phyloP scores from a whole-genome alignment of 2,797 vertebrate genomes.

The Enteromius mattozi region DNA sequence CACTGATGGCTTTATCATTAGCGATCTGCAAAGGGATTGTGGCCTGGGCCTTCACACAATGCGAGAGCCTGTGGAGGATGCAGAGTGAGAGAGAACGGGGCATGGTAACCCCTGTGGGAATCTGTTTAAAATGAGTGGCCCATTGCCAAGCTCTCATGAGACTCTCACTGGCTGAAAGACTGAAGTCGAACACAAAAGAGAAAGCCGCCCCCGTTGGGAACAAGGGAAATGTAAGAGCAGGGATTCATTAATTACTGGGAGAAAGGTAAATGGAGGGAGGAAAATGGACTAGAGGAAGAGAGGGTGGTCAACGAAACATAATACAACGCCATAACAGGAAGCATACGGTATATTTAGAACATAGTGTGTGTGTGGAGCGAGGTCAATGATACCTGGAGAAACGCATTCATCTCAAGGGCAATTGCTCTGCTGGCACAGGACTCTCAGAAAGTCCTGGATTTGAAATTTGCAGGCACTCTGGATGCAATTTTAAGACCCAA shows the following conservation, averaged over 20 bases:
- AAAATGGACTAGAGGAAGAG: neutral
- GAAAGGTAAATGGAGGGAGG: slow-evolving; percentile 35
- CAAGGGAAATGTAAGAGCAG: slow-evolving; percentile 44
- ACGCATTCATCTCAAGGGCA: neutral
- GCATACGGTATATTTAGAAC: slow-evolving; percentile 45
- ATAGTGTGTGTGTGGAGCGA: slow-evolving; percentile 39
- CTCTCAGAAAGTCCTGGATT: neutral
- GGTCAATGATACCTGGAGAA: neutral
- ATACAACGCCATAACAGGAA: slow-evolving; percentile 1
- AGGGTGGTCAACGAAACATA: slow-evolving; percentile 34
- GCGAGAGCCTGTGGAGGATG: slow-evolving; percentile 34
- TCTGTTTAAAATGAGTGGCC: slow-evolving; percentile 53
- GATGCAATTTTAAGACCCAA: neutral
- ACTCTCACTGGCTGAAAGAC: slow-evolving; percentile 41
- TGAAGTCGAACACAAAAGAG: slow-evolving; percentile 47
- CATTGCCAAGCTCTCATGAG: slow-evolving; percentile 54
- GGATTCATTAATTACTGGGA: slow-evolving; percentile 54
- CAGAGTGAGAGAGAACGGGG: slow-evolving; percentile 25
- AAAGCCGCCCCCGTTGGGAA: slow-evolving; percentile 47
- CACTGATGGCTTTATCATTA: slow-evolving; percentile 51
- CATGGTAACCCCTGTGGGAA: slow-evolving; percentile 57
- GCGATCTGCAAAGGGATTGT: slow-evolving; percentile 48
- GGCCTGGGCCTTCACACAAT: slow-evolving; percentile 41
- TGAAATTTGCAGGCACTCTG: neutral
- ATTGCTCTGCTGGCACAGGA: neutral